These are phyloP conservation scores for Formica selysi DNA, from an alignment of 1,140 invertebrate species.

Conservation along the genomic window DNA sequence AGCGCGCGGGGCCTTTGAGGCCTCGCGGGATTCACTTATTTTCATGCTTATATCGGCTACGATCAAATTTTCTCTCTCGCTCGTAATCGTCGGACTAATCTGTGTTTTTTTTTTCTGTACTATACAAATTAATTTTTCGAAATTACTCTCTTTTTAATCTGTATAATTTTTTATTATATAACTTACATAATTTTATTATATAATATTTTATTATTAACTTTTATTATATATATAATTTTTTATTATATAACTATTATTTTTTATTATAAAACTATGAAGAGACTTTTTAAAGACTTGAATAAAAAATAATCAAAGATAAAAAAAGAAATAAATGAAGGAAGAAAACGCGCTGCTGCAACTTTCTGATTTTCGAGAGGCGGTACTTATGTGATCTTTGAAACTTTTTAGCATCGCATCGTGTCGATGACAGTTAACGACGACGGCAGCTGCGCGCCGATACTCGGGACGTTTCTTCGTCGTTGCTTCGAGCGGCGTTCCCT, in stretches of 20 bases:
- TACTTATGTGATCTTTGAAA: not conserved
- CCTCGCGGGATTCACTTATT: slow-evolving; percentile 57
- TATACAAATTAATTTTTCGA: slow-evolving; percentile 20
- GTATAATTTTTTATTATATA: not conserved
- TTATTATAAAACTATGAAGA: no score
- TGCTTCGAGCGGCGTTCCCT: not conserved
- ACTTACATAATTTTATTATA: no score
- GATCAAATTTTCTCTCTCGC: slow-evolving; percentile 18
- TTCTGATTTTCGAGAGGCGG: not conserved
- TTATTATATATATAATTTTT: no score
- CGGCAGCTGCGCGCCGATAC: slow-evolving; percentile 19
- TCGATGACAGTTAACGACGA: slow-evolving; percentile 1
- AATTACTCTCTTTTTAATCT: not conserved
- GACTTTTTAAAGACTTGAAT: not conserved
- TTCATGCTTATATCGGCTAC: slow-evolving; percentile 7
- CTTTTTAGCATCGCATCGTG: slow-evolving; percentile 28
- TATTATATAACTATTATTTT: not conserved
- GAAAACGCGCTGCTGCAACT: slow-evolving; percentile 1
- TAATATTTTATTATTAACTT: no score
- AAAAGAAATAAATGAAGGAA: not conserved
- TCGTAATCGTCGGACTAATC: not conserved
- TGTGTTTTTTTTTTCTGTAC: not conserved
- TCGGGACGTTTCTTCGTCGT: slow-evolving; percentile 26
- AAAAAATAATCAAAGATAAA: not conserved
- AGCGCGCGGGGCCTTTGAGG: slow-evolving; percentile 48